These are phyloP conservation scores for Ophonus ardosiacus DNA, from an alignment of 2,888 invertebrate species.

Conservation along the genomic window DNA sequence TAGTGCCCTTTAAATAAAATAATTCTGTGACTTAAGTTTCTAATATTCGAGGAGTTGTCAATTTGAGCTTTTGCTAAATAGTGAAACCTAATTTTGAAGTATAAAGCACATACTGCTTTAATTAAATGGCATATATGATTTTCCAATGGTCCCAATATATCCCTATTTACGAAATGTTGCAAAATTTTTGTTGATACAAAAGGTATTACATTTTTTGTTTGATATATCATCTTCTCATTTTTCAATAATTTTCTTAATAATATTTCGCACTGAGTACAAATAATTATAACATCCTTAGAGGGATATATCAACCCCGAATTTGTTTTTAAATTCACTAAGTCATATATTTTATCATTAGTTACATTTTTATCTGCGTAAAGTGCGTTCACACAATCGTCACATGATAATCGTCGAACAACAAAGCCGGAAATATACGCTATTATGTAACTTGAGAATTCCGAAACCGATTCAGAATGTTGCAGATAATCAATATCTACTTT, in stretches of 20 bases:
- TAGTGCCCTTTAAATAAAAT: not conserved
- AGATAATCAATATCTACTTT: not conserved
- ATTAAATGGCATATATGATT: not conserved
- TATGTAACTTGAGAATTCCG: not conserved
- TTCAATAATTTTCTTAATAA: not conserved
- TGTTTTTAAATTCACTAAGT: not conserved
- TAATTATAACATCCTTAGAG: too few relatives aligned
- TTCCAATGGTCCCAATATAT: not conserved
- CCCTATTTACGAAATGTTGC: not conserved
- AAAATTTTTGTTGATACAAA: not conserved
- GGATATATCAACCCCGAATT: too few relatives aligned
- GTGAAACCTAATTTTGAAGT: not conserved
- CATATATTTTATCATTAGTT: not conserved
- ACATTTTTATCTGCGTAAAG: not conserved
- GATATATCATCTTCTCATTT: not conserved
- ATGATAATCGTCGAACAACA: conserved; percentile 17
- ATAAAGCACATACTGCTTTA: not conserved
- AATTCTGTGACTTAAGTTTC: not conserved
- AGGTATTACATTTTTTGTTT: not conserved
- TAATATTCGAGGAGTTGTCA: not conserved
- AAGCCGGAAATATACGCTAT: not conserved
- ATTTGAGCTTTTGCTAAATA: not conserved
- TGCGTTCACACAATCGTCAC: not conserved
- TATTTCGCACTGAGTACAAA: not conserved
- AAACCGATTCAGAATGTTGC: not conserved